phyloP scores from a whole-genome alignment of 1,140 invertebrate genomes.

The Coenobita brevimanus region DNA sequence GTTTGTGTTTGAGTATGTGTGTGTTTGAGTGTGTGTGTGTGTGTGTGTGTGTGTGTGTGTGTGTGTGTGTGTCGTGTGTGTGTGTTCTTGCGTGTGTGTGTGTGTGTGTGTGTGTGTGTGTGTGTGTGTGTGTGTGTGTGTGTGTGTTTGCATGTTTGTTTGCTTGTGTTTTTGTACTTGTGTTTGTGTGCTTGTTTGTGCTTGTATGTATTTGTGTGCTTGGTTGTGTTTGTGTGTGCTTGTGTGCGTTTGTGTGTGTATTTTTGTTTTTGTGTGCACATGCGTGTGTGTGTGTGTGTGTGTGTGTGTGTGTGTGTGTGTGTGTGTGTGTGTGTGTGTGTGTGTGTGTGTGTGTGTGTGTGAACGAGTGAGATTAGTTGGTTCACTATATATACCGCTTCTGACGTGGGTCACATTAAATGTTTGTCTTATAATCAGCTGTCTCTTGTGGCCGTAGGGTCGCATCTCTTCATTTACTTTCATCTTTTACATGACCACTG shows the following conservation, averaged over 20 bases:
- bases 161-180: neutral
- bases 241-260: neutral
- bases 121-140: slow-evolving; percentile 1
- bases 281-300: neutral
- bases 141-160: neutral
- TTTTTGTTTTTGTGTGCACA: neutral
- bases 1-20: no score
- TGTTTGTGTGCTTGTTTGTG: neutral
- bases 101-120: slow-evolving; percentile 1
- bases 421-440: no score
- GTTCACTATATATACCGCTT: no score
- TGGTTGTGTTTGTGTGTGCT: neutral
- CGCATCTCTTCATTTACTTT: no score
- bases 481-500: no score
- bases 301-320: neutral
- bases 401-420: no score
- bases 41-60: slow-evolving; percentile 1
- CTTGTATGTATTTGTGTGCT: neutral
- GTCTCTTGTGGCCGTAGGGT: no score
- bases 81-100: neutral
- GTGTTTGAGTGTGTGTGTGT: no score
- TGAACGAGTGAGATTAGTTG: neutral
- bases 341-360: neutral
- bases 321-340: neutral
- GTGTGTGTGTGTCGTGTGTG: slow-evolving; percentile 1